Evolutionary conservation across 2,113 vertebrate genomes (phyloP).

Genomic region (Apodemus speciosus): DNA sequence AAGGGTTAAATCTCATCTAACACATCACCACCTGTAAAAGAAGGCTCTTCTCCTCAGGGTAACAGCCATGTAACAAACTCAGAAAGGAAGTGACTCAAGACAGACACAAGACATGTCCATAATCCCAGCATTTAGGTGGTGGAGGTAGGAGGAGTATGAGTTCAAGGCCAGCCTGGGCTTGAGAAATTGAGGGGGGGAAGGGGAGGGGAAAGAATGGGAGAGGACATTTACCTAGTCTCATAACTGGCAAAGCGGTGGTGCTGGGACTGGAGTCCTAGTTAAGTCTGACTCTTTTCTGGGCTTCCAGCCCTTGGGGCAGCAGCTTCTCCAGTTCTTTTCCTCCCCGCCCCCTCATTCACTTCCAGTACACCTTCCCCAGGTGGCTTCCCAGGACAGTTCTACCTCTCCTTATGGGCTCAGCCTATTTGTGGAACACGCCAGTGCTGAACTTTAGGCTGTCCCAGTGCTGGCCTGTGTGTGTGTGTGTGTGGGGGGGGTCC

Average conservation of each 20-base stretch:
- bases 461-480: neutral
- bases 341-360: neutral
- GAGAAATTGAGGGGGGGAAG: neutral
- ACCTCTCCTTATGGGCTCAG: neutral
- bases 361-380: neutral
- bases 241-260: neutral
- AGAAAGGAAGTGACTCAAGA: constrained; percentile 32
- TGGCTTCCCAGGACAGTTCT: neutral
- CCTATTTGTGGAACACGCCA: neutral
- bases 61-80: neutral
- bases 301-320: neutral
- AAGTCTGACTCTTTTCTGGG: neutral
- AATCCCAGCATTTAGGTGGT: neutral
- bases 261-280: neutral
- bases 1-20: constrained; percentile 11
- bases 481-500: too few relatives aligned
- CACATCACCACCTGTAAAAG: neutral
- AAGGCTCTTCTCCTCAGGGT: neutral
- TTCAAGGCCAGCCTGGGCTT: neutral
- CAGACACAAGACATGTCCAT: neutral
- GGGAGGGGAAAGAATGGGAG: neutral
- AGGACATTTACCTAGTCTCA: neutral
- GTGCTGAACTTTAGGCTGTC: neutral
- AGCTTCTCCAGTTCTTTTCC: neutral
- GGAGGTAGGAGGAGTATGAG: neutral